These are phyloP conservation scores for Pogoniulus pusillus DNA, from an alignment of 2,797 vertebrate species.

Conservation along the genomic window DNA sequence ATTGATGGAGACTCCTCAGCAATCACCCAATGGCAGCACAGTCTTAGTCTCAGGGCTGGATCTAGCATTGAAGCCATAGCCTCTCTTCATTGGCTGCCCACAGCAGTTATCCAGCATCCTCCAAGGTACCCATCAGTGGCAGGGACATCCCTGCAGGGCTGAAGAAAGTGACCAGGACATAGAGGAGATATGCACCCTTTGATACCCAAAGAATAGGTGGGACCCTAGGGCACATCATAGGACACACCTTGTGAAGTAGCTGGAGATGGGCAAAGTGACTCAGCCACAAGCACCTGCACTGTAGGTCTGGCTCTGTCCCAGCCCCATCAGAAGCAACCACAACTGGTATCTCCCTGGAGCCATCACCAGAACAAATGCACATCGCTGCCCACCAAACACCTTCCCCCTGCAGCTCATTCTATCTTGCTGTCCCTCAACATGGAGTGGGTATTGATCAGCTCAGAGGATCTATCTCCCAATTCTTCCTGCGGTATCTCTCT, in stretches of 20 bases:
- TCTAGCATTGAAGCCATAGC: background rate
- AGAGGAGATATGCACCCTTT: accelerated
- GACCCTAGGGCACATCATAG: background rate
- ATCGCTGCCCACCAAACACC: background rate
- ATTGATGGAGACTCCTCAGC: background rate
- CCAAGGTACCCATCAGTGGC: background rate
- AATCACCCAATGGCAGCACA: background rate
- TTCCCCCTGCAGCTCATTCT: constrained; percentile 24
- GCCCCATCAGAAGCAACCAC: background rate
- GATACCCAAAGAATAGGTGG: background rate
- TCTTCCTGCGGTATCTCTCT: constrained; percentile 45
- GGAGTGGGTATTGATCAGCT: constrained; percentile 59
- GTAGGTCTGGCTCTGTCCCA: background rate
- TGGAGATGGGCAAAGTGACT: background rate
- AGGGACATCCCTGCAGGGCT: background rate
- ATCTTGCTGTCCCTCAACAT: constrained; percentile 47
- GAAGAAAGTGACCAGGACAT: background rate
- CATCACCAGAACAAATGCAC: background rate
- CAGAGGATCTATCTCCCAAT: constrained; percentile 38
- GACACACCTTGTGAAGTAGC: background rate
- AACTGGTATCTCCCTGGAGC: background rate
- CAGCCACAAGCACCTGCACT: accelerated
- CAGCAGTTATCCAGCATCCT: background rate
- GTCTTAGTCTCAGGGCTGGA: background rate
- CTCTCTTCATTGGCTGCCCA: background rate